Evolutionary conservation across 2,888 invertebrate genomes (phyloP), one percentile per base, ranked within the genome.

Genomic region (Dolichomitus sp.): DNA sequence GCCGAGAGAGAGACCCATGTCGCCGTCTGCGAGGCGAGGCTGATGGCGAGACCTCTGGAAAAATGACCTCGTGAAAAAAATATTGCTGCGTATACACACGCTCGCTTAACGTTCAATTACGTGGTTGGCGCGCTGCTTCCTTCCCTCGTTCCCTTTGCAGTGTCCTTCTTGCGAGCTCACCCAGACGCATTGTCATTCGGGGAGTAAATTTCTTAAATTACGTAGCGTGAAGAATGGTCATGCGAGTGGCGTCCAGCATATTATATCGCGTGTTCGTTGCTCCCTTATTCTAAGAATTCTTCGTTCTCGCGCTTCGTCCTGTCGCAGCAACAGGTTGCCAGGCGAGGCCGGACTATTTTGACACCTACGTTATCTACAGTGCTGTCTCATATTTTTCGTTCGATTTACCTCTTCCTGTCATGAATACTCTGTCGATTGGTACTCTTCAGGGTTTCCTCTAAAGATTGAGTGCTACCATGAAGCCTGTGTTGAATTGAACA

Each of bases 271-370:
- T 54, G 57, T 33, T 7, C 63, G 57, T 23, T 17, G 63, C 65
- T 52, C 70, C 70, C 72, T 72, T 27, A 48, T 83, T 83, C 79
- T 70, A 54, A 76, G 81, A 77, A 78, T 66, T n/a, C 70, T 65
- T 50, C 45, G 33, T 45, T 59, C 45, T 57, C 42, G 87, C 87
- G 86, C 84, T 85, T 87, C 87, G 87, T 87, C 87, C 84, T 83
- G 86, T 87, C 89, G 88, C 86, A 86, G 88, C 87, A 87, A 87
- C 88, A 83, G 77, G 84, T 57, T 73, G 80, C 61, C 48, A 59
- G 30, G 37, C 23, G 66, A 12, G 30, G 17, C n/a, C 23, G 27
- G n/a, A 70, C 59, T 66, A 78, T 72, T 81, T 81, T 73, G 45
- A 78, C 77, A 63, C 37, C 63, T 72, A 65, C 66, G 27, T 70